Evolutionary conservation across 1,140 invertebrate genomes (phyloP).

Genomic region (Drosophila oshimai): DNA sequence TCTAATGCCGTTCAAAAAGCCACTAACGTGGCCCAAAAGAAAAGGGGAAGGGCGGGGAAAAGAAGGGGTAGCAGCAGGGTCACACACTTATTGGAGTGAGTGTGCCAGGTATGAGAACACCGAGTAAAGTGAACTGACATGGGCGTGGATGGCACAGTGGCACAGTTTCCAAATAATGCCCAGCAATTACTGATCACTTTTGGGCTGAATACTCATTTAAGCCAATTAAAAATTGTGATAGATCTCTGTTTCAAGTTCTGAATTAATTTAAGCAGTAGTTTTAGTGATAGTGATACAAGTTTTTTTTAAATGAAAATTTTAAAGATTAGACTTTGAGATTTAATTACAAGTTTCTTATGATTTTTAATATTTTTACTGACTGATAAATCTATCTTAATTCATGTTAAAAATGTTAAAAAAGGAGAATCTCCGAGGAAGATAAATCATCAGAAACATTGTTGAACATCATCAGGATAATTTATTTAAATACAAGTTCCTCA

Average conservation of each 20-base stretch:
- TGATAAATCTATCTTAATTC: too few relatives aligned
- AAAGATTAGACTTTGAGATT: too few relatives aligned
- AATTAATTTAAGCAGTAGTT: too few relatives aligned
- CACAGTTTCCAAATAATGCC: background rate
- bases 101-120: conserved; percentile 16
- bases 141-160: conserved; percentile 12
- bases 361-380: too few relatives aligned
- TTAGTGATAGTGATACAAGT: too few relatives aligned
- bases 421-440: background rate
- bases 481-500: too few relatives aligned
- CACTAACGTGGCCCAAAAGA: conserved; percentile 17
- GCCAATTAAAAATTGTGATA: too few relatives aligned
- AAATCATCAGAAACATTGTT: too few relatives aligned
- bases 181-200: background rate
- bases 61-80: conserved; percentile 14
- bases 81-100: conserved; percentile 4
- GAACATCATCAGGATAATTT: too few relatives aligned
- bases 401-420: background rate
- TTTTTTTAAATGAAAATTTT: too few relatives aligned
- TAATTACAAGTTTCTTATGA: too few relatives aligned
- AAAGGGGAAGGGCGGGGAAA: background rate
- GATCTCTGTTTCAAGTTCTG: too few relatives aligned
- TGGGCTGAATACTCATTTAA: background rate
- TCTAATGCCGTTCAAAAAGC: conserved; percentile 38
- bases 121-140: background rate